A percentile compares a stretch with the other conserved stretches of the same genome.
Evolutionary conservation across 92 coral and sea anemone species (phyloP).

Genomic region (Palythoa heliodiscus): DNA sequence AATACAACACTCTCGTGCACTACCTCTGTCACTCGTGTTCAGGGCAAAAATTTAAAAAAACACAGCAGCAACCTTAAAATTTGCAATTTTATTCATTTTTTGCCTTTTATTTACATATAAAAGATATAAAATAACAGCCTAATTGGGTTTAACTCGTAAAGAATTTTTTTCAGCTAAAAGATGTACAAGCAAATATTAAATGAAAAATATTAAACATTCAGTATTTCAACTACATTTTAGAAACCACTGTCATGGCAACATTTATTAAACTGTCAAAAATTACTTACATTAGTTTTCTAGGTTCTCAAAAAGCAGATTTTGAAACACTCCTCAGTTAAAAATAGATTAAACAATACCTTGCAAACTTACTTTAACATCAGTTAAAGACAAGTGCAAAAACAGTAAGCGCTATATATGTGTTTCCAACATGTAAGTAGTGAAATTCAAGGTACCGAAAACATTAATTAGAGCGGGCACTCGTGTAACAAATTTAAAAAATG

Average conservation of each 20-base stretch:
- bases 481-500: too few relatives aligned
- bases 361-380: too few relatives aligned
- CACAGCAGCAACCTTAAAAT: not conserved
- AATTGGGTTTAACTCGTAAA: not conserved
- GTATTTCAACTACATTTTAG: not conserved
- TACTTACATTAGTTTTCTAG: too few relatives aligned
- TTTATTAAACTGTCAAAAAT: not conserved
- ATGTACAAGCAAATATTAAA: not conserved
- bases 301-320: too few relatives aligned
- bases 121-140: not conserved
- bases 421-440: too few relatives aligned
- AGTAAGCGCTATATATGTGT: too few relatives aligned
- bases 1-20: not conserved
- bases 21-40: not conserved
- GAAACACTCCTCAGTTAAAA: too few relatives aligned
- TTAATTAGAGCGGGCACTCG: too few relatives aligned
- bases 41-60: not conserved
- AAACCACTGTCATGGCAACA: not conserved
- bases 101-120: not conserved
- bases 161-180: not conserved
- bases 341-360: too few relatives aligned
- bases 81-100: conserved; percentile 3
- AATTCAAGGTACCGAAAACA: too few relatives aligned
- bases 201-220: not conserved
- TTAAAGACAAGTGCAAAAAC: too few relatives aligned